Conservation (phyloP, 2,888 invertebrate species). For the Acanthacorydalis orientalis region DNA sequence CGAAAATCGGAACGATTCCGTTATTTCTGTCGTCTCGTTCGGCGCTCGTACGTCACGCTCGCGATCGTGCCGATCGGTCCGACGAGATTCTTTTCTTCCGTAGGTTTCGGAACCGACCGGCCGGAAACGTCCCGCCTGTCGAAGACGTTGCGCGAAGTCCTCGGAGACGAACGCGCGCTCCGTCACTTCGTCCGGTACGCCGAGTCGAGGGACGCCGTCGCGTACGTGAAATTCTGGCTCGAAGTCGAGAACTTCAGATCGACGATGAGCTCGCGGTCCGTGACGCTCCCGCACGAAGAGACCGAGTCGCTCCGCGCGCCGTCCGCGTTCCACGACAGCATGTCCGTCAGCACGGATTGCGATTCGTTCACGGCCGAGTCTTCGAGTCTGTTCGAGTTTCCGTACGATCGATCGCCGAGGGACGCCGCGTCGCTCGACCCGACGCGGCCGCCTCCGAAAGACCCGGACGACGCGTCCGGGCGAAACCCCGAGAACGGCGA, state of each 20-base stretch:
- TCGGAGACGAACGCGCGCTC: conserved; percentile 62
- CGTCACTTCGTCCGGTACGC: conserved; percentile 75
- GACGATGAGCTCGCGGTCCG: conserved; percentile 15
- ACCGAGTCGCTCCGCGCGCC: conserved; percentile 10
- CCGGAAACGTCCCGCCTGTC: conserved; percentile 42
- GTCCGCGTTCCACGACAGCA: conserved; percentile 24
- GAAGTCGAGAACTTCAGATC: conserved; percentile 53
- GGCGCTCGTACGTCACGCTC: too few relatives aligned
- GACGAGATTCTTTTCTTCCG: too few relatives aligned
- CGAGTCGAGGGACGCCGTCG: conserved; percentile 51
- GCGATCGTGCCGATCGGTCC: too few relatives aligned
- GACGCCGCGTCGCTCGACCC: neutral
- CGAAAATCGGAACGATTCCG: too few relatives aligned
- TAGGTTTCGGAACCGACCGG: too few relatives aligned
- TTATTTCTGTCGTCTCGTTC: too few relatives aligned
- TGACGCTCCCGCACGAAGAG: conserved; percentile 7
- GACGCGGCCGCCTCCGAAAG: conserved; percentile 1
- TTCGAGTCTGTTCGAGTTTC: conserved; percentile 21
- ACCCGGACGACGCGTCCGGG: neutral
- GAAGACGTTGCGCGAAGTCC: conserved; percentile 55
- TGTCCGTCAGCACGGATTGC: conserved; percentile 27
- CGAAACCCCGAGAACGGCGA: neutral
- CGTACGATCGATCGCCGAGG: conserved; percentile 4
- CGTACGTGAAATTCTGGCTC: conserved; percentile 56
- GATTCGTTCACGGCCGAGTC: conserved; percentile 25